Evolutionary conservation across 2,113 vertebrate species (phyloP).

Genomic region (Callithrix jacchus): DNA sequence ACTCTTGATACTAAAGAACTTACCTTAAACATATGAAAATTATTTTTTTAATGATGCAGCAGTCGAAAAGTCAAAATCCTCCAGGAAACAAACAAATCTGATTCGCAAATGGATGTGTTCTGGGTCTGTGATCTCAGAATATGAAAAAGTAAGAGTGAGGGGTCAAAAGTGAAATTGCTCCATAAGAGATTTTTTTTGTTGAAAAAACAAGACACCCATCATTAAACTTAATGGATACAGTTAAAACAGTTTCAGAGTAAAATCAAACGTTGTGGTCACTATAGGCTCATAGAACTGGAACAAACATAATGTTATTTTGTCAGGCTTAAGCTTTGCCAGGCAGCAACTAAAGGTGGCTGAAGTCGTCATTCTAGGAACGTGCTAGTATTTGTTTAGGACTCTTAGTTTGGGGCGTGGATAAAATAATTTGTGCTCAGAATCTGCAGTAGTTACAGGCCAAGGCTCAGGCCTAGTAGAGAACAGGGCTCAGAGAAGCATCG

Average conservation of each 20-base stretch:
- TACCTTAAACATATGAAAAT: neutral
- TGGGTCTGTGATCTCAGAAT: neutral
- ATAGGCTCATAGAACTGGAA: neutral
- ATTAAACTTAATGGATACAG: neutral
- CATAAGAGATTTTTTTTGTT: neutral
- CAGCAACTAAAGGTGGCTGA: neutral
- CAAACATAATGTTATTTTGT: neutral
- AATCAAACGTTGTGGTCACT: neutral
- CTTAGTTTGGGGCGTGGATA: neutral
- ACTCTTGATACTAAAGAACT: neutral
- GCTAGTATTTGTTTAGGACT: neutral
- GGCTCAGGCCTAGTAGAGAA: neutral
- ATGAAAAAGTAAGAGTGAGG: neutral
- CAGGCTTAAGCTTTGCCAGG: neutral
- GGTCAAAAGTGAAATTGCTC: neutral
- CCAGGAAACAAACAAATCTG: slow-evolving; percentile 2
- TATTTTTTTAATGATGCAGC: neutral
- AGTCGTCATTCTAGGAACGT: neutral
- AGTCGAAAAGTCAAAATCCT: neutral
- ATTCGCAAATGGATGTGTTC: neutral
- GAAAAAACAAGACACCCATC: neutral
- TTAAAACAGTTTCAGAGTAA: neutral
- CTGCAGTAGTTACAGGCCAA: neutral
- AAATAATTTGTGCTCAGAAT: neutral
- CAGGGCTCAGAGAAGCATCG: neutral